phyloP scores from a whole-genome alignment of 2,113 vertebrate genomes.

The Cromileptes altivelis region DNA sequence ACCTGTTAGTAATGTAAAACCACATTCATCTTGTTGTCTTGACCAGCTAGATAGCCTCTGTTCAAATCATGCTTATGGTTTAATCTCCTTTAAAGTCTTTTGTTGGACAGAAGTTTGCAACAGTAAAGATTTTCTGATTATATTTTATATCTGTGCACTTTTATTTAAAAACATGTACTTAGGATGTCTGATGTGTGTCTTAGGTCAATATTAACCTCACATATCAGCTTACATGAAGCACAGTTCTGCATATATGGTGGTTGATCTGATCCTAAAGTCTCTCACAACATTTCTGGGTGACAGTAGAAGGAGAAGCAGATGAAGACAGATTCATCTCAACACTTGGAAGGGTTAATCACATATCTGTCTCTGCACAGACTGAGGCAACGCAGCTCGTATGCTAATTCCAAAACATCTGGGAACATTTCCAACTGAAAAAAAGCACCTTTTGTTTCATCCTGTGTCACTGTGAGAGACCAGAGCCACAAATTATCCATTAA shows the following conservation, averaged over 20 bases:
- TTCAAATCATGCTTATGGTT: no score
- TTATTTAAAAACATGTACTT: neutral
- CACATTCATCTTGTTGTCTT: neutral
- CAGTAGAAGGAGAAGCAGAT: constrained; percentile 16
- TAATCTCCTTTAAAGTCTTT: neutral
- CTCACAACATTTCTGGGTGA: neutral
- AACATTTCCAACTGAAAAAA: constrained; percentile 81
- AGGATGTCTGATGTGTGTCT: neutral
- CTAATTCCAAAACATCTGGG: constrained; percentile 61
- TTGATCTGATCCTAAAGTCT: neutral
- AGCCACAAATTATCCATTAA: constrained; percentile 59
- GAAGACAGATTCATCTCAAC: constrained; percentile 39
- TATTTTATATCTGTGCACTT: neutral
- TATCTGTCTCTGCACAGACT: constrained; percentile 18
- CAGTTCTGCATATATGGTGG: neutral
- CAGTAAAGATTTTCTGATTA: neutral
- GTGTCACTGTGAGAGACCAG: constrained; percentile 52
- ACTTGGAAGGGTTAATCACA: constrained; percentile 54
- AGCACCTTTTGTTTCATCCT: constrained; percentile 57
- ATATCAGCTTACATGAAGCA: neutral
- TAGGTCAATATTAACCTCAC: neutral
- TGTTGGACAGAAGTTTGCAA: neutral
- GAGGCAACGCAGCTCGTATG: constrained; percentile 61
- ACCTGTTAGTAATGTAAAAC: neutral
- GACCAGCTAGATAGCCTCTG: neutral